Conservation (phyloP, 2,113 vertebrate species). For the Eulemur macaco region DNA sequence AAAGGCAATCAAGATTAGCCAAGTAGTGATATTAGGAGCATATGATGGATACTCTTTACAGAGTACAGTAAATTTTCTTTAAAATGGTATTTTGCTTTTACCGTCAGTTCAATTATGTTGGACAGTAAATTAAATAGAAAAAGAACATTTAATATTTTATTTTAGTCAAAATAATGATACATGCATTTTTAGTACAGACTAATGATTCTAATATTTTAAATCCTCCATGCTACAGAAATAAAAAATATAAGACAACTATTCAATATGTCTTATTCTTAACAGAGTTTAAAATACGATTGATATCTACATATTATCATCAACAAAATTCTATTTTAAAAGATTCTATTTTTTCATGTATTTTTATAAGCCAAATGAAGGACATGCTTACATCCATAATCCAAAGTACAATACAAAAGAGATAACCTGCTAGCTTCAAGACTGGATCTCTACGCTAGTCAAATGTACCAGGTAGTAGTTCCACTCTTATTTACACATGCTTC, state of each 20-base stretch:
- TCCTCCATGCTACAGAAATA: not conserved
- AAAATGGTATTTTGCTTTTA: slow-evolving; percentile 69
- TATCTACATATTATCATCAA: not conserved
- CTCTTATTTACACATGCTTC: not conserved
- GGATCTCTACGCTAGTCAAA: not conserved
- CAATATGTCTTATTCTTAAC: not conserved
- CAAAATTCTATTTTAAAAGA: not conserved
- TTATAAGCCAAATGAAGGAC: not conserved
- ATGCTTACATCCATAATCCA: not conserved
- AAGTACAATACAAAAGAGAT: not conserved
- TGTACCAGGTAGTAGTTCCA: not conserved
- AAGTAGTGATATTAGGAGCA: slow-evolving; percentile 7
- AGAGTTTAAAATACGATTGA: not conserved
- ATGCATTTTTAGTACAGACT: not conserved
- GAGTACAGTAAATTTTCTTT: slow-evolving; percentile 71
- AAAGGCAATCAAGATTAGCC: slow-evolving; percentile 56
- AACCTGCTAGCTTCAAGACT: not conserved
- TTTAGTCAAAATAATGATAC: slow-evolving; percentile 10
- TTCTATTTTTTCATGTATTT: not conserved
- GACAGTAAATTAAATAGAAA: slow-evolving; percentile 61
- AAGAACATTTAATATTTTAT: slow-evolving; percentile 40
- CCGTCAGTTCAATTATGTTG: slow-evolving; percentile 64
- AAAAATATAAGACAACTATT: not conserved
- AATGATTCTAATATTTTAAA: not conserved
- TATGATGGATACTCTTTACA: slow-evolving; percentile 55